Evolutionary conservation across 2,113 vertebrate species (phyloP).

Genomic region (Addax nasomaculatus): DNA sequence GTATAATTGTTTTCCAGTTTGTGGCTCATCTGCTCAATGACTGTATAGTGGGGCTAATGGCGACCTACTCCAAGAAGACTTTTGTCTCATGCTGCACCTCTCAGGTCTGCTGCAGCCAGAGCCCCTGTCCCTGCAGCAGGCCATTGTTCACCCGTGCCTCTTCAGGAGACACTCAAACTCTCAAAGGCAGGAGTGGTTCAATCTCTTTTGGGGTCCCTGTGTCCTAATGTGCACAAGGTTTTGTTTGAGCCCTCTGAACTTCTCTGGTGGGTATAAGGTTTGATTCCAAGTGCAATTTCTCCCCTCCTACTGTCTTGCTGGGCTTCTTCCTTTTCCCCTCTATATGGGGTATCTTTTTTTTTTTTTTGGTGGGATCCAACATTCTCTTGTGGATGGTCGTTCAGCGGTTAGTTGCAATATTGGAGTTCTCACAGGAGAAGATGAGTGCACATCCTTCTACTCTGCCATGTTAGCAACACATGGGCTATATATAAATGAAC

Average conservation of each 20-base stretch:
- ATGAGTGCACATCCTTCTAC: not conserved
- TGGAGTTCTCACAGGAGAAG: not conserved
- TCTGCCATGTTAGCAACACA: not conserved
- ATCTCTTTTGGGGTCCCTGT: not conserved
- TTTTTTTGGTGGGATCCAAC: not conserved
- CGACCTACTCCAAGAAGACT: not conserved
- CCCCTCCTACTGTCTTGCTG: not conserved
- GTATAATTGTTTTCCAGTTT: not conserved
- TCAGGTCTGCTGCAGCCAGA: not conserved
- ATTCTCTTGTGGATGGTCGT: not conserved
- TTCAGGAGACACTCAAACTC: no score
- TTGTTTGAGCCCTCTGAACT: not conserved
- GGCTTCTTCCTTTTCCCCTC: not conserved
- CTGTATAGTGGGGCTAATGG: not conserved
- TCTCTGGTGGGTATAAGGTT: not conserved
- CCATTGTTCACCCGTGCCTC: not conserved
- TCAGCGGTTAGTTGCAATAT: not conserved
- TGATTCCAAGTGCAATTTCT: not conserved
- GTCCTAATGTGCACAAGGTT: not conserved
- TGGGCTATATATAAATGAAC: not conserved
- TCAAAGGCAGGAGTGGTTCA: not conserved
- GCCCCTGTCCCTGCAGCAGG: not conserved
- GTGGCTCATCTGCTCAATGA: not conserved
- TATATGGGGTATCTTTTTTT: not conserved
- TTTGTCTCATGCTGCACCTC: not conserved